These are phyloP conservation scores for Baronia brevicornis DNA, from an alignment of 2,888 invertebrate genomes.

Conservation along the genomic window DNA sequence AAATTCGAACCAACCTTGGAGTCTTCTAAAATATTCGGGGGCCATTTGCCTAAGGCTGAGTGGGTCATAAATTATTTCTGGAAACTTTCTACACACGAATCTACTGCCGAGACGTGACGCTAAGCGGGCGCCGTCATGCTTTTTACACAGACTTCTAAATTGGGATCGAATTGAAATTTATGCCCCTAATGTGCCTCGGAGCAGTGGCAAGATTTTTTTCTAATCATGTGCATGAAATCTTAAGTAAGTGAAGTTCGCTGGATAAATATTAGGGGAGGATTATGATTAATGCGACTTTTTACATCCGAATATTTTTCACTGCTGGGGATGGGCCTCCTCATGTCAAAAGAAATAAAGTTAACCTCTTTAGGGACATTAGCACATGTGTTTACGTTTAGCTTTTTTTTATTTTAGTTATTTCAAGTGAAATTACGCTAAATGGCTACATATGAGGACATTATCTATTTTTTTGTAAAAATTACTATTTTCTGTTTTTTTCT, in stretches of 20 bases:
- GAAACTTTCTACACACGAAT: slow-evolving; percentile 11
- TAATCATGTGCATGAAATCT: not conserved
- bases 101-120: slow-evolving; percentile 11
- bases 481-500: too few relatives aligned
- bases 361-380: too few relatives aligned
- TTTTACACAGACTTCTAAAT: slow-evolving; percentile 10
- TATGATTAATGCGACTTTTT: too few relatives aligned
- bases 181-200: slow-evolving; percentile 10
- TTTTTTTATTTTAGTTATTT: too few relatives aligned
- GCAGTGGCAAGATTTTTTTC: not conserved
- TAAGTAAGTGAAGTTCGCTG: not conserved
- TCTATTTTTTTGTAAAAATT: too few relatives aligned
- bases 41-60: slow-evolving; percentile 12
- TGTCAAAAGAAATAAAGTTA: too few relatives aligned
- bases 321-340: too few relatives aligned
- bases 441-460: too few relatives aligned
- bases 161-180: slow-evolving; percentile 15
- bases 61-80: slow-evolving; percentile 15
- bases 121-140: not conserved
- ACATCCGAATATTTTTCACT: too few relatives aligned
- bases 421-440: too few relatives aligned
- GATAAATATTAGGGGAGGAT: too few relatives aligned
- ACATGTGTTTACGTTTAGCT: too few relatives aligned
- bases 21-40: slow-evolving; percentile 16
- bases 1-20: slow-evolving; percentile 15